Conservation (phyloP, 64 coral and sea anemone genomes). For the Orbicella faveolata region DNA sequence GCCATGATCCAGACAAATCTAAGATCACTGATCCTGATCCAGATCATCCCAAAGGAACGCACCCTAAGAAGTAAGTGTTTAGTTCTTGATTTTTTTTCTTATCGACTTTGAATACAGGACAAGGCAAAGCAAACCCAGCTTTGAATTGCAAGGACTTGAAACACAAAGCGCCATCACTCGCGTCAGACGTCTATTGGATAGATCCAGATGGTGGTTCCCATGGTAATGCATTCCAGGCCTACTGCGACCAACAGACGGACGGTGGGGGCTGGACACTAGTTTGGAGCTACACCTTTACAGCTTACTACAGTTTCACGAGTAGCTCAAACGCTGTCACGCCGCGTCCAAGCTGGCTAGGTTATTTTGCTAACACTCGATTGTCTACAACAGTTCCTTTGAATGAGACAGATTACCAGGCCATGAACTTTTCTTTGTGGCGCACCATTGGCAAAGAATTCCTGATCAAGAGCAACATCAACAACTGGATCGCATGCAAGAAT, state of each 20-base stretch:
- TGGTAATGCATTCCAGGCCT: conserved; percentile 25
- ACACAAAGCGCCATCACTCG: not conserved
- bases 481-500: conserved; percentile 1
- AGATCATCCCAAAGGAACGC: no score
- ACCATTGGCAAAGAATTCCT: conserved; percentile 36
- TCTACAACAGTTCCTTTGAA: conserved; percentile 38
- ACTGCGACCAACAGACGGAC: conserved; percentile 27
- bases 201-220: conserved; percentile 15
- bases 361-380: not conserved
- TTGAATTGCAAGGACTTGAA: not conserved
- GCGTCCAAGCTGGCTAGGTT: not conserved
- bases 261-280: conserved; percentile 19
- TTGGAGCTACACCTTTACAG: conserved; percentile 25
- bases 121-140: not conserved
- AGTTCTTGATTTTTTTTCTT: not conserved
- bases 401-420: conserved; percentile 43
- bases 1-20: no score
- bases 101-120: not conserved
- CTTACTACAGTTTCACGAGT: not conserved
- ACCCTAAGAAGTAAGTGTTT: no score
- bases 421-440: conserved; percentile 60
- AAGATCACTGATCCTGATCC: no score
- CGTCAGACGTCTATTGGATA: conserved; percentile 11
- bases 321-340: conserved; percentile 37
- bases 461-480: conserved; percentile 42